phyloP scores from a whole-genome alignment of 92 coral and sea anemone species.

The Epizoanthus stellaris region DNA sequence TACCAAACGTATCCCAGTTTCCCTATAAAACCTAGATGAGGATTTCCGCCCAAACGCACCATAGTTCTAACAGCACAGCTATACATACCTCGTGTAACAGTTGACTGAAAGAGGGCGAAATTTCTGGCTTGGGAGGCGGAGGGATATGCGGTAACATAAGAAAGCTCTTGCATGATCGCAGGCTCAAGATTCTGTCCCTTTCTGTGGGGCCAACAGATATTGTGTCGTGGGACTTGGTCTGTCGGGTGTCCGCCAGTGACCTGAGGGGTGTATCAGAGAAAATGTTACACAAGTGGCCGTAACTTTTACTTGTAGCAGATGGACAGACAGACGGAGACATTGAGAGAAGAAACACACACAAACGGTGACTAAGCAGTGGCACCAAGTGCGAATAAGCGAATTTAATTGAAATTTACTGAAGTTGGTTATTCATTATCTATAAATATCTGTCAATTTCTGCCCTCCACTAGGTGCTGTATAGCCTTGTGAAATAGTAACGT shows the following conservation, averaged over 20 bases:
- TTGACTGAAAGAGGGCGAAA: constrained; percentile 25
- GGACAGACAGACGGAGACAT: neutral
- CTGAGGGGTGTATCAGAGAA: neutral
- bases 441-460: too few relatives aligned
- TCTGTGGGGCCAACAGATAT: constrained; percentile 4
- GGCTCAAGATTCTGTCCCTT: constrained; percentile 3
- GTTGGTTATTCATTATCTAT: too few relatives aligned
- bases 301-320: neutral
- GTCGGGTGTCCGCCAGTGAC: neutral
- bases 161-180: constrained; percentile 32
- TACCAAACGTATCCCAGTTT: too few relatives aligned
- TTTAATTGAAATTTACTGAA: too few relatives aligned
- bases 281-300: neutral
- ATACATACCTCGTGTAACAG: constrained; percentile 28
- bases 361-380: too few relatives aligned
- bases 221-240: constrained; percentile 11
- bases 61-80: too few relatives aligned
- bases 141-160: constrained; percentile 25
- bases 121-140: constrained; percentile 1
- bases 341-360: too few relatives aligned
- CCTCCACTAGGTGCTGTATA: too few relatives aligned
- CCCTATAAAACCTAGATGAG: too few relatives aligned
- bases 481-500: too few relatives aligned
- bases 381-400: too few relatives aligned
- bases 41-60: too few relatives aligned